phyloP scores from a whole-genome alignment of 1,140 invertebrate genomes.

The Drosophila willistoni region DNA sequence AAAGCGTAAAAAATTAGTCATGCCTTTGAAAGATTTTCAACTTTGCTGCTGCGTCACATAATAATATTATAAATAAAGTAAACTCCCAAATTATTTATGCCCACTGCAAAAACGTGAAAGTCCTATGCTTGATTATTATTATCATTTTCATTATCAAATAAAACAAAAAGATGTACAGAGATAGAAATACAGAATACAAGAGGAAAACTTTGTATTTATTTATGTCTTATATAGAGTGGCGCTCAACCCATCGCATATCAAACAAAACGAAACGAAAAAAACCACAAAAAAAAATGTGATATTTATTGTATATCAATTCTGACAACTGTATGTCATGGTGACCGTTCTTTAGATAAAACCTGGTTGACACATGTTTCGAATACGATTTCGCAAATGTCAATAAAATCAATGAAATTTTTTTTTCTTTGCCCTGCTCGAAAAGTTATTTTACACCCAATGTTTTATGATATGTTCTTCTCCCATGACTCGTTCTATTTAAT shows the following conservation, averaged over 20 bases:
- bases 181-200: neutral
- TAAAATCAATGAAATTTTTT: neutral
- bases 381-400: conserved; percentile 3
- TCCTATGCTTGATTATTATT: conserved; percentile 43
- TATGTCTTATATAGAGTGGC: conserved; percentile 4
- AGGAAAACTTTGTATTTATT: neutral
- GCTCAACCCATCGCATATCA: conserved; percentile 5
- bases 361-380: neutral
- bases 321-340: conserved; percentile 5
- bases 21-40: conserved; percentile 31
- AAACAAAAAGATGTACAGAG: conserved; percentile 14
- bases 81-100: conserved; percentile 51
- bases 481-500: neutral
- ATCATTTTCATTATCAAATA: conserved; percentile 43
- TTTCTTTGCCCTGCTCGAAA: neutral
- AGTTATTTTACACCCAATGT: neutral
- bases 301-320: neutral
- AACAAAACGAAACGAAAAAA: neutral
- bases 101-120: conserved; percentile 69
- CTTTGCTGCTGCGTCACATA: neutral
- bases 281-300: neutral
- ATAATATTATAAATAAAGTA: conserved; percentile 13
- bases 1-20: conserved; percentile 16
- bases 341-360: conserved; percentile 8
- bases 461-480: neutral